Evolutionary conservation across 2,797 vertebrate genomes (phyloP).

Genomic region (Adelosebastes latens): DNA sequence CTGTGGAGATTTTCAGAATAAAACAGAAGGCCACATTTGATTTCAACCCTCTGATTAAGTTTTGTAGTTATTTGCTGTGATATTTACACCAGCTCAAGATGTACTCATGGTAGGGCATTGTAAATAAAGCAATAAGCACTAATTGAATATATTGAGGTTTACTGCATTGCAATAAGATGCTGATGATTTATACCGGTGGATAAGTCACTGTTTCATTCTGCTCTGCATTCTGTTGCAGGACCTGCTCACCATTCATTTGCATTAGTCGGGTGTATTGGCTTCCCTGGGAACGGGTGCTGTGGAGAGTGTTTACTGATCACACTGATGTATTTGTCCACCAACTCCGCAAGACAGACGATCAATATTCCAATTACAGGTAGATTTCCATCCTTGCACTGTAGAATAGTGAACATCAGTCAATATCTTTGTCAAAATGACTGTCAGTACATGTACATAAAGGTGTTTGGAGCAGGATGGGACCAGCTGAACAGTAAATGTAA

Average conservation of each 20-base stretch:
- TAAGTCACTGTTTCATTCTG: conserved; percentile 22
- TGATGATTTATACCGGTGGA: conserved; percentile 44
- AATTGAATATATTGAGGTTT: conserved; percentile 50
- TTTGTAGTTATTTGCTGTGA: not conserved
- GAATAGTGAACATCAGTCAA: conserved; percentile 55
- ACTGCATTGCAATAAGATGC: conserved; percentile 34
- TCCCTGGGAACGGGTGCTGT: conserved; percentile 38
- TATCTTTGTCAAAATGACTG: conserved; percentile 56
- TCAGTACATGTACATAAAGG: not conserved
- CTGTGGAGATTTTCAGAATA: not conserved
- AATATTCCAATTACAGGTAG: conserved; percentile 78
- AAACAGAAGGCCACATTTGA: conserved; percentile 1
- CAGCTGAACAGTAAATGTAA: not conserved
- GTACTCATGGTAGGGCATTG: not conserved
- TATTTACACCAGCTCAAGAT: conserved; percentile 14
- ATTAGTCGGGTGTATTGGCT: conserved; percentile 58
- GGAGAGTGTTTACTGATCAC: conserved; percentile 71
- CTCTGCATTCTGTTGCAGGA: conserved; percentile 40
- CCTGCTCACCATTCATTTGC: conserved; percentile 61
- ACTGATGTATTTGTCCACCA: conserved; percentile 73
- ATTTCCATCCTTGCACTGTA: conserved; percentile 59
- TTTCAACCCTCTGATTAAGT: not conserved
- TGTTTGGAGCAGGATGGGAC: conserved; percentile 1
- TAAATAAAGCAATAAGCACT: conserved; percentile 43
- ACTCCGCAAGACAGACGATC: conserved; percentile 68